Evolutionary conservation across 2,113 vertebrate species (phyloP).

Genomic region (Nothobranchius kuhntae): DNA sequence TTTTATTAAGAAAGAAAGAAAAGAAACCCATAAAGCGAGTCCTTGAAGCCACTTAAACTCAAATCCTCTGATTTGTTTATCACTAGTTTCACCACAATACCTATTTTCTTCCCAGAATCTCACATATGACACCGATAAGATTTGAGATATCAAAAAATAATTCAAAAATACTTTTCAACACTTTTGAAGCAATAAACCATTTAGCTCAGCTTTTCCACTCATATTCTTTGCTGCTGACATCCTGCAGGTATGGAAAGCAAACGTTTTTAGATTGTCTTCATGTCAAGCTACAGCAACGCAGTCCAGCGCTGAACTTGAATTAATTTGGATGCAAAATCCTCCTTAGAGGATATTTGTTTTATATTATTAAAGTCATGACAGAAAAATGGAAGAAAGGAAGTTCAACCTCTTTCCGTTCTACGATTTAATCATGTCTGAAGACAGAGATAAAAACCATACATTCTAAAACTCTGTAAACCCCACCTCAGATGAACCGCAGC

Average conservation of each 20-base stretch:
- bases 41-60: conserved; percentile 29
- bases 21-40: too few relatives aligned
- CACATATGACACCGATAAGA: conserved; percentile 37
- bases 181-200: conserved; percentile 44
- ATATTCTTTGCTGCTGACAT: conserved; percentile 36
- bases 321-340: background rate
- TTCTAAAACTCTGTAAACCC: background rate
- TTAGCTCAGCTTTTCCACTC: conserved; percentile 10
- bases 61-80: conserved; percentile 2
- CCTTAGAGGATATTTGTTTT: background rate
- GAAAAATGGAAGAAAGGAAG: background rate
- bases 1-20: conserved; percentile 17
- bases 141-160: conserved; percentile 27
- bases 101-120: conserved; percentile 8
- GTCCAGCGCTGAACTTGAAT: background rate
- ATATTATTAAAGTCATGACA: background rate
- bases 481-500: background rate
- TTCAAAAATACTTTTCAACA: conserved; percentile 33
- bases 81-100: conserved; percentile 30
- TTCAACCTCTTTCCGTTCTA: too few relatives aligned
- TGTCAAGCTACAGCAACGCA: background rate
- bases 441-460: background rate
- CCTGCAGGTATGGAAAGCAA: conserved; percentile 47
- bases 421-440: background rate
- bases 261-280: conserved; percentile 21